These are phyloP conservation scores for Troglohyphantes excavatus DNA, from an alignment of 2,888 invertebrate genomes.

Conservation along the genomic window DNA sequence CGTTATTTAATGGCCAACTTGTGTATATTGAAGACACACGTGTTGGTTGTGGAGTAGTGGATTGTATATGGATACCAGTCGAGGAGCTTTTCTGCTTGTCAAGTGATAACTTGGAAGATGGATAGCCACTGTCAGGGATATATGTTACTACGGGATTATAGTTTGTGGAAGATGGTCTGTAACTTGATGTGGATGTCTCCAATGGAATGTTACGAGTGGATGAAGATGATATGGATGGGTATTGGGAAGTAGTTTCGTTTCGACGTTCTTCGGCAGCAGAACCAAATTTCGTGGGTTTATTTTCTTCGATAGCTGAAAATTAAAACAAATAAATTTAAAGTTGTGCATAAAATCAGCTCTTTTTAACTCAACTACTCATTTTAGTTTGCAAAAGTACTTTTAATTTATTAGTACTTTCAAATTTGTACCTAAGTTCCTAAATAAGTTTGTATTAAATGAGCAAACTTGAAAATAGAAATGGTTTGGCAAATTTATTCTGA, in stretches of 20 bases:
- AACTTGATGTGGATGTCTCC: conserved; percentile 18
- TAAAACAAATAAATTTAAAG: neutral
- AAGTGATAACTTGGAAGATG: conserved; percentile 11
- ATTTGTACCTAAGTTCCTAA: no score
- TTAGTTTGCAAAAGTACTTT: no score
- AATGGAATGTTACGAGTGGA: neutral
- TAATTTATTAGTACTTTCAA: no score
- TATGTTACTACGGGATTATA: conserved; percentile 54
- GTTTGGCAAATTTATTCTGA: no score
- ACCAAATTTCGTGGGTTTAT: neutral
- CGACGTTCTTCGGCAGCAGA: neutral
- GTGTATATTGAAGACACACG: conserved; percentile 20
- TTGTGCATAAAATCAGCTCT: neutral
- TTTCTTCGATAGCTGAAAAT: conserved; percentile 35
- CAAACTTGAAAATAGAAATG: no score
- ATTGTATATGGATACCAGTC: neutral
- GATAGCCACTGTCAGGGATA: conserved; percentile 42
- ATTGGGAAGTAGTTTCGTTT: neutral
- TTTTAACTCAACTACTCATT: no score
- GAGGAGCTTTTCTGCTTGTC: neutral
- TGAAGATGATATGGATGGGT: neutral
- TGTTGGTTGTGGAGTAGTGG: conserved; percentile 36
- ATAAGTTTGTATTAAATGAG: no score
- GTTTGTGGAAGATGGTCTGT: conserved; percentile 24
- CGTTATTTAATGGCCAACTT: conserved; percentile 38